Conservation (phyloP, 2,113 vertebrate genomes). For the Donacobius atricapilla region DNA sequence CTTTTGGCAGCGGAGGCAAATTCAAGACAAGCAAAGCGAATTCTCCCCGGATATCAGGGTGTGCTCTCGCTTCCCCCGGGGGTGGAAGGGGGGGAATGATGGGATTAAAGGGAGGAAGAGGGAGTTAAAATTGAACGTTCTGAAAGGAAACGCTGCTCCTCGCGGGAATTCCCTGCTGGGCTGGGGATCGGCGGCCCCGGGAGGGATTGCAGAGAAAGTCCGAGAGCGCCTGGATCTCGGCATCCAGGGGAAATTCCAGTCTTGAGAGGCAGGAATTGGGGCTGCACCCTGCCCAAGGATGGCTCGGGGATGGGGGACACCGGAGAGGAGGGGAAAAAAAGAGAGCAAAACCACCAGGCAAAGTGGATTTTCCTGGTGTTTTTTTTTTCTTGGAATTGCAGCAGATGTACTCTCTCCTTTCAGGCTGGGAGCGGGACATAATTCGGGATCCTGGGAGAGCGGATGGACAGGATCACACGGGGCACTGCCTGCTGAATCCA, state of each 20-base stretch:
- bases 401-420: background rate
- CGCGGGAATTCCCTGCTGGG: background rate
- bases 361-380: background rate
- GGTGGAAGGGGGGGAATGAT: background rate
- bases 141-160: background rate
- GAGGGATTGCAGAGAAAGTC: background rate
- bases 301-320: background rate
- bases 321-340: fast-evolving
- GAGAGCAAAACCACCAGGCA: background rate
- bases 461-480: background rate
- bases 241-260: background rate
- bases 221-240: background rate
- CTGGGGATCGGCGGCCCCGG: fast-evolving
- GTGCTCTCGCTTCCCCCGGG: background rate
- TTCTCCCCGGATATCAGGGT: background rate
- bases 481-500: background rate
- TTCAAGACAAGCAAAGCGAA: background rate
- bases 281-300: fast-evolving
- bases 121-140: background rate
- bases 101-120: background rate
- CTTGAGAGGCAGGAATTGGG: background rate
- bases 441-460: background rate
- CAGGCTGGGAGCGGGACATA: background rate
- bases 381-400: background rate
- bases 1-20: background rate